phyloP scores from a whole-genome alignment of 2,797 vertebrate genomes.

The Calcarius lapponicus region DNA sequence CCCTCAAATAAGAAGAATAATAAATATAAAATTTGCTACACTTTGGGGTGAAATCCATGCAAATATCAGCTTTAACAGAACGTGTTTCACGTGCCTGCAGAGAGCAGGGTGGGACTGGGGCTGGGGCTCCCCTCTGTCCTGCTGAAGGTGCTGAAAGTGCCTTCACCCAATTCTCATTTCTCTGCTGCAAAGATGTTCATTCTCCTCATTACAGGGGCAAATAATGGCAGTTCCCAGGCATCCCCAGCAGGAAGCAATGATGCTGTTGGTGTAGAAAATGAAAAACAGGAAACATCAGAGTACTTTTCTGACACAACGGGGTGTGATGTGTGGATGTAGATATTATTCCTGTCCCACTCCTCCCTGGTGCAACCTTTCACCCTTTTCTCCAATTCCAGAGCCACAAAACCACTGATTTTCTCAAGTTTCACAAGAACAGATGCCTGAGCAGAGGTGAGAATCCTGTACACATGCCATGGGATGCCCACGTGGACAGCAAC shows the following conservation, averaged over 20 bases:
- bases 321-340: background rate
- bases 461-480: accelerated
- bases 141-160: background rate
- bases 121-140: background rate
- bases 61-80: background rate
- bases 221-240: background rate
- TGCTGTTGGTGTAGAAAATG: background rate
- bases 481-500: background rate
- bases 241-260: background rate
- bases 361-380: background rate
- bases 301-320: background rate
- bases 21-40: background rate
- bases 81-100: background rate
- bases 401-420: background rate
- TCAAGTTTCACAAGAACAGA: background rate
- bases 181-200: background rate
- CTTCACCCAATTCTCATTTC: background rate
- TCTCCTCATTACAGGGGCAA: background rate
- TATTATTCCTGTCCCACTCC: background rate
- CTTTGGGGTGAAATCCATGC: background rate
- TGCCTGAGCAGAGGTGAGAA: background rate
- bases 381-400: background rate
- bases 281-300: background rate
- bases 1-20: background rate
- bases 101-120: background rate